Base-by-base conservation (phyloP, 2,113 vertebrate genomes). In the Strix uralensis region DNA sequence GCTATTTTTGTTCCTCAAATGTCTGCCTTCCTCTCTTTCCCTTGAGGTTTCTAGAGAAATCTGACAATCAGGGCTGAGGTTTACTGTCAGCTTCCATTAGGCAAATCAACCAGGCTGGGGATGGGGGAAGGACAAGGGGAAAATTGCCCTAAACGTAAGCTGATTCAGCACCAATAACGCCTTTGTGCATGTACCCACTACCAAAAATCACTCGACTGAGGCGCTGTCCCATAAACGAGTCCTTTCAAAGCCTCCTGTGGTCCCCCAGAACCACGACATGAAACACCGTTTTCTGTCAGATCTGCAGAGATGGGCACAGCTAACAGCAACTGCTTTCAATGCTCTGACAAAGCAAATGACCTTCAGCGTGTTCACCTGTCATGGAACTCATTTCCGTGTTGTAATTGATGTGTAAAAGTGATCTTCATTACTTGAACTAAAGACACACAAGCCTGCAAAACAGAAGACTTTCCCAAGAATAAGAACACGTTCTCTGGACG, bases 51-150 rank as follows among this genome's bases (percentile, higher is more conserved):
- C 92, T 77, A 93, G 95, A 96, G 96, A 97, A 97, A 96, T 95
- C 96, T 97, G 98, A 98, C 98, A 98, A 97, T 98, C 98, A 96
- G 90, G 87, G 93, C 91, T 96, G 95, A 97, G 97, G 92, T 97
- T 97, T 94, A 65, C 96, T 97, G 97, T 98, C 97, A 97, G 97
- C 94, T 97, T 96, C 97, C 97, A 98, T 98, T 98, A 98, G 96
- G 97, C 95, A 98, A 98, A 98, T 97, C 97, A 98, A 9, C 88
- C 30, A 0, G 86, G 91, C 51, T 96, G 81, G n/a, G 17, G 54
- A 84, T 40, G 42, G 72, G 58, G 86, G 71, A 97, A 90, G 89
- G 89, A 93, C 62, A 78, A 66, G 91, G 65, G 63, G 70, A 27
- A 91, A 95, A 86, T 22, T 94, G 80, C 86, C 94, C 96, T 96